Evolutionary conservation across 2,113 vertebrate species (phyloP).

Genomic region (Patagioenas fasciata): DNA sequence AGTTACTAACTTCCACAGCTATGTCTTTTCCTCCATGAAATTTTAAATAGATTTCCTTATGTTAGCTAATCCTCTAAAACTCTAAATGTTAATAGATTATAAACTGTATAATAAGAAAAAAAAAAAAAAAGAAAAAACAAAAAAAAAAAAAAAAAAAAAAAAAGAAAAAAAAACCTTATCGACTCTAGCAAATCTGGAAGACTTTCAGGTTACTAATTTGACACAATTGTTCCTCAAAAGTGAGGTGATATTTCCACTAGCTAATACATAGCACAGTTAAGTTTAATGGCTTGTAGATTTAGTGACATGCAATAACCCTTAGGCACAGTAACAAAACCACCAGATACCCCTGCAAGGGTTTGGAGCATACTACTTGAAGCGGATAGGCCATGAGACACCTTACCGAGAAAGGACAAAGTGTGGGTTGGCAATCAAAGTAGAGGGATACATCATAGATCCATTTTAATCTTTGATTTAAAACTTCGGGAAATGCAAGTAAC

Average conservation of each 20-base stretch:
- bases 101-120: neutral
- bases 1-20: neutral
- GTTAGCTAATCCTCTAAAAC: neutral
- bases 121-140: neutral
- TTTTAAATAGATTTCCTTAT: neutral
- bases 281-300: neutral
- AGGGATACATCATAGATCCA: accelerated
- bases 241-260: neutral
- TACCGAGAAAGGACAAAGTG: neutral
- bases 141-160: neutral
- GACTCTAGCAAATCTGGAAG: neutral
- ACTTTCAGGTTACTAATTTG: neutral
- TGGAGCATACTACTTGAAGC: neutral
- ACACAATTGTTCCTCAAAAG: neutral
- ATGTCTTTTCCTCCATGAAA: neutral
- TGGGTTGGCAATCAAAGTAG: neutral
- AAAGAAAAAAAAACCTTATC: neutral
- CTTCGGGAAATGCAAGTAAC: neutral
- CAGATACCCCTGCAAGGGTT: neutral
- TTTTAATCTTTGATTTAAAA: neutral
- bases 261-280: neutral
- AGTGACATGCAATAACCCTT: neutral
- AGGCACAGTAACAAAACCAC: neutral
- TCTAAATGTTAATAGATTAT: neutral
- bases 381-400: neutral